Conservation (phyloP, 2,888 invertebrate genomes). For the Melitaea athalia region DNA sequence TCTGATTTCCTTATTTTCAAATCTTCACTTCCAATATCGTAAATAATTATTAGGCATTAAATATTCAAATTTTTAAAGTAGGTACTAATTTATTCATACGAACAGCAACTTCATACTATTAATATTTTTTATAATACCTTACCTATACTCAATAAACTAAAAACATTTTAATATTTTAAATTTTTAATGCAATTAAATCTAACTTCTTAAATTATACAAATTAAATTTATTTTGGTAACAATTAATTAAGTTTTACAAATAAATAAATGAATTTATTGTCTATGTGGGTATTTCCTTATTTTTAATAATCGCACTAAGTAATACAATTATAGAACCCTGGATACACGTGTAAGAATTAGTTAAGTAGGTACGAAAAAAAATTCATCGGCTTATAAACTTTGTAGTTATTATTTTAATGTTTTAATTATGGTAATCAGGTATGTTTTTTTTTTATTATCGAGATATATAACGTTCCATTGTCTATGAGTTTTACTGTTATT, state of each 20-base stretch:
- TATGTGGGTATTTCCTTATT: constrained; percentile 1
- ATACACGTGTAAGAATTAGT: background rate
- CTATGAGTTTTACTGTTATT: too few relatives aligned
- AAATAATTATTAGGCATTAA: background rate
- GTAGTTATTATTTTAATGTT: background rate
- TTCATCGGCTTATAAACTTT: background rate
- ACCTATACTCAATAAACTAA: too few relatives aligned
- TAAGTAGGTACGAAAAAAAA: background rate
- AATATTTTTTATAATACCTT: too few relatives aligned
- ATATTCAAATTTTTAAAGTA: background rate
- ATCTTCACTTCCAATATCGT: too few relatives aligned
- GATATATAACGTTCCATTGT: too few relatives aligned
- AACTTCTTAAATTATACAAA: background rate
- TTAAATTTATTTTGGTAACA: background rate
- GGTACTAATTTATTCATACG: background rate
- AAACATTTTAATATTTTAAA: background rate
- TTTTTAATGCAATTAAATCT: background rate
- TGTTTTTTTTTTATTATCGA: background rate
- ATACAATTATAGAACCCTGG: too few relatives aligned
- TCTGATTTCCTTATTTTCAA: too few relatives aligned
- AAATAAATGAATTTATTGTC: constrained; percentile 23
- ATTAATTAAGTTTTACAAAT: background rate
- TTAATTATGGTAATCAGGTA: background rate
- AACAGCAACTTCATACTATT: background rate
- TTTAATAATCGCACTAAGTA: background rate